Conservation (phyloP, 2,113 vertebrate genomes). For the Urocitellus parryii region DNA sequence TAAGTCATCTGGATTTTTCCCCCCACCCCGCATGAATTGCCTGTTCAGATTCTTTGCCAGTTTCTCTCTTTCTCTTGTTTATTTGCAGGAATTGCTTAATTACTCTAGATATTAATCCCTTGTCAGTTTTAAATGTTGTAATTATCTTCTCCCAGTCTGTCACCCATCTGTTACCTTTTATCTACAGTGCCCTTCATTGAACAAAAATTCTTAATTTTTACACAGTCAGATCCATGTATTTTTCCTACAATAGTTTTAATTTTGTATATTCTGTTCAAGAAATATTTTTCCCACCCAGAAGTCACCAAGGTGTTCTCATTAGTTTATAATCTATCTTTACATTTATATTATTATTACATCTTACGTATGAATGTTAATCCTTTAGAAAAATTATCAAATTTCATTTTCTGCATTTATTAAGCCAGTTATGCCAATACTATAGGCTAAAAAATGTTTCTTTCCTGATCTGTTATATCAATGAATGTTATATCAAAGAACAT, state of each 20-base stretch:
- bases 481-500: neutral
- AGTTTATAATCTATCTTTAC: neutral
- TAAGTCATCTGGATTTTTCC: slow-evolving; percentile 39
- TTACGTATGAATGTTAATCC: neutral
- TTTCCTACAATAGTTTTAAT: neutral
- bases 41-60: slow-evolving; percentile 45
- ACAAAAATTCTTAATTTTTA: slow-evolving; percentile 59
- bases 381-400: slow-evolving; percentile 10
- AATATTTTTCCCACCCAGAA: neutral
- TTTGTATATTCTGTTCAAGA: neutral
- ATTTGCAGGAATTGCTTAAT: slow-evolving; percentile 66
- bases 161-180: slow-evolving; percentile 70
- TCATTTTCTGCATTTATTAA: neutral
- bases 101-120: slow-evolving; percentile 68
- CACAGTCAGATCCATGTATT: neutral
- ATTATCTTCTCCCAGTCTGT: slow-evolving; percentile 70
- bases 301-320: neutral
- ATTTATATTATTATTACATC: neutral
- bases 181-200: slow-evolving; percentile 46
- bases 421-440: neutral
- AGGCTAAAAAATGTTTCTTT: neutral
- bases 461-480: neutral
- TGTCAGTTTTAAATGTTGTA: slow-evolving; percentile 73
- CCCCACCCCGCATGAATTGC: neutral
- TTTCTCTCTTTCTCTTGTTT: slow-evolving; percentile 47